Evolutionary conservation across 2,888 invertebrate genomes (phyloP).

Genomic region (Stenolophus ochropezus): DNA sequence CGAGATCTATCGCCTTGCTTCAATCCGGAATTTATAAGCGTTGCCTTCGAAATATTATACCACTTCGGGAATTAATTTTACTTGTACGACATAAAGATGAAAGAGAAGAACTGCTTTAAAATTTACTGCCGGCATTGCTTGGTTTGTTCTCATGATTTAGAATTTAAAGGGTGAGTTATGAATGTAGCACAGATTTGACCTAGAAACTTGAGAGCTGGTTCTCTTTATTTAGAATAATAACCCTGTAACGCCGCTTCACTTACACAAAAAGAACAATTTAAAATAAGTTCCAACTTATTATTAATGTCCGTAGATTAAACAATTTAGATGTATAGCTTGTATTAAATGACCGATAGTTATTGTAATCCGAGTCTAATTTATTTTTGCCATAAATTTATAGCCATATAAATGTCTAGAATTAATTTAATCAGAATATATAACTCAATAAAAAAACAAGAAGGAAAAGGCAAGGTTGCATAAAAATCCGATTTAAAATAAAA

Average conservation of each 20-base stretch:
- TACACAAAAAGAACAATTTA: background rate
- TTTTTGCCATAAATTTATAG: too few relatives aligned
- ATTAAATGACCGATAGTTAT: too few relatives aligned
- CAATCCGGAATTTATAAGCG: conserved; percentile 11
- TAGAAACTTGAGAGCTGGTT: background rate
- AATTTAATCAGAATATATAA: too few relatives aligned
- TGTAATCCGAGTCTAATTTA: too few relatives aligned
- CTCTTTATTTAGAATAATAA: background rate
- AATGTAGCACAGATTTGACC: background rate
- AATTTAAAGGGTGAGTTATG: background rate
- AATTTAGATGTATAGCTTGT: too few relatives aligned
- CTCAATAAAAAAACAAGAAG: too few relatives aligned
- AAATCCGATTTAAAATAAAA: too few relatives aligned
- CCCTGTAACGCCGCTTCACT: background rate
- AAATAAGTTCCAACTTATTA: background rate
- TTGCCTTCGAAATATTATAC: conserved; percentile 19
- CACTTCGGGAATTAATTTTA: conserved; percentile 3
- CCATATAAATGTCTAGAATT: too few relatives aligned
- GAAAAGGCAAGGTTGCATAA: too few relatives aligned
- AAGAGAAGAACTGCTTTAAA: conserved; percentile 6
- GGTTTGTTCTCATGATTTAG: conserved; percentile 8
- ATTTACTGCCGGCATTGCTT: background rate
- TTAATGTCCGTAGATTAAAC: background rate
- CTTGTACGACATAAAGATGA: conserved; percentile 15
- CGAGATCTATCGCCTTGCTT: background rate